Evolutionary conservation across 1,140 invertebrate genomes (phyloP).

Genomic region (Eciton burchellii): DNA sequence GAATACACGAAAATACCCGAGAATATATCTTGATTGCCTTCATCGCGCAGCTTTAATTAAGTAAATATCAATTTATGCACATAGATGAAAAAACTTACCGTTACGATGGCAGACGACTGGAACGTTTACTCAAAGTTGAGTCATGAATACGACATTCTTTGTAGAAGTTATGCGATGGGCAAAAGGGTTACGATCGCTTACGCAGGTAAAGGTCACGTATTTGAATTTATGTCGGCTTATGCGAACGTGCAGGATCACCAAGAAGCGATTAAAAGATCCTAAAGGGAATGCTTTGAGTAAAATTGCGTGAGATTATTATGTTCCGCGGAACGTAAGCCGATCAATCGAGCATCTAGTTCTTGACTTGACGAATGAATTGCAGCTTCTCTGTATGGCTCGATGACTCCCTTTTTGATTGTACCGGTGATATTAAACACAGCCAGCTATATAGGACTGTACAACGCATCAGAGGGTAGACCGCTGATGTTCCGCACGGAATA

Average conservation of each 20-base stretch:
- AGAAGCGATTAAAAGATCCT: too few relatives aligned
- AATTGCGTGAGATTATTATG: neutral
- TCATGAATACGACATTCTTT: conserved; percentile 63
- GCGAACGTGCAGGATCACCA: too few relatives aligned
- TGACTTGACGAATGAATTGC: conserved; percentile 11
- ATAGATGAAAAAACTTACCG: conserved; percentile 69
- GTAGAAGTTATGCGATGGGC: conserved; percentile 61
- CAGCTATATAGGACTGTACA: conserved; percentile 41
- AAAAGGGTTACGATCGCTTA: conserved; percentile 66
- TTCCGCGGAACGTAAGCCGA: neutral
- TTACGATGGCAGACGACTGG: conserved; percentile 69
- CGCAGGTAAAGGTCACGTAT: conserved; percentile 61
- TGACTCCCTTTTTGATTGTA: conserved; percentile 71
- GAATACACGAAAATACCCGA: neutral
- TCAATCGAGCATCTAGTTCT: neutral
- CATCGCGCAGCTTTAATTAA: neutral
- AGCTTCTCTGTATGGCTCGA: conserved; percentile 71
- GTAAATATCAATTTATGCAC: neutral
- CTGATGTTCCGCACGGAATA: conserved; percentile 73
- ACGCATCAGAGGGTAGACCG: conserved; percentile 47
- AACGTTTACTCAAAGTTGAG: conserved; percentile 31
- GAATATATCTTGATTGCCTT: neutral
- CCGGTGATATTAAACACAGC: conserved; percentile 65
- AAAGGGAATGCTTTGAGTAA: neutral
- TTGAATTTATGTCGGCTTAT: too few relatives aligned